Evolutionary conservation across 2,888 invertebrate genomes (phyloP).

Genomic region (Tenthredo distinguenda): DNA sequence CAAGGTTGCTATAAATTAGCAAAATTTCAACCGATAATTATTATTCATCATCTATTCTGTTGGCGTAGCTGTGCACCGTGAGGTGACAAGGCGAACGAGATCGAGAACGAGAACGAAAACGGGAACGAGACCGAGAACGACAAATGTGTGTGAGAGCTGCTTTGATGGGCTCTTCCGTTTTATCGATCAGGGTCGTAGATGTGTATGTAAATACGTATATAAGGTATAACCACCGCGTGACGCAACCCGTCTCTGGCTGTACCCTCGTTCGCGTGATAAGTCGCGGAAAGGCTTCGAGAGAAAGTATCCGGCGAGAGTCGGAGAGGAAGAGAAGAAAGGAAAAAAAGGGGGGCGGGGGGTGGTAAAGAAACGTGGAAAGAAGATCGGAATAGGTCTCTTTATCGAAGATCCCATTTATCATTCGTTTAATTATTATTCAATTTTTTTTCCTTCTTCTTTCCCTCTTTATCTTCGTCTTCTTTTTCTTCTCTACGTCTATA

Average conservation of each 20-base stretch:
- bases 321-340: not conserved
- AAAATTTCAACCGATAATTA: slow-evolving; percentile 22
- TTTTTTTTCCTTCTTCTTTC: not conserved
- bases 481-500: not conserved
- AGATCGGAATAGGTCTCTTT: not conserved
- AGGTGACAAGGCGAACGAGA: not conserved
- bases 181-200: not conserved
- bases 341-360: not conserved
- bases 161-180: slow-evolving; percentile 3
- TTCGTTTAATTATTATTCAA: not conserved
- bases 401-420: not conserved
- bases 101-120: not conserved
- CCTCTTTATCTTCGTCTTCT: not conserved
- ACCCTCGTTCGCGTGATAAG: not conserved
- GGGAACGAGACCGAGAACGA: not conserved
- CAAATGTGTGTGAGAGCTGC: not conserved
- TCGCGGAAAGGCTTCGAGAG: not conserved
- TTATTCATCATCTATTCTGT: not conserved
- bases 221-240: not conserved
- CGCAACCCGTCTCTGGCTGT: slow-evolving; percentile 1
- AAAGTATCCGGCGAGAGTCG: not conserved
- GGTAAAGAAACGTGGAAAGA: not conserved
- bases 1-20: slow-evolving; percentile 38
- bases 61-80: not conserved
- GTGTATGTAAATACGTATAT: not conserved